Conservation (phyloP, 2,888 invertebrate genomes). For the Pyralis farinalis region DNA sequence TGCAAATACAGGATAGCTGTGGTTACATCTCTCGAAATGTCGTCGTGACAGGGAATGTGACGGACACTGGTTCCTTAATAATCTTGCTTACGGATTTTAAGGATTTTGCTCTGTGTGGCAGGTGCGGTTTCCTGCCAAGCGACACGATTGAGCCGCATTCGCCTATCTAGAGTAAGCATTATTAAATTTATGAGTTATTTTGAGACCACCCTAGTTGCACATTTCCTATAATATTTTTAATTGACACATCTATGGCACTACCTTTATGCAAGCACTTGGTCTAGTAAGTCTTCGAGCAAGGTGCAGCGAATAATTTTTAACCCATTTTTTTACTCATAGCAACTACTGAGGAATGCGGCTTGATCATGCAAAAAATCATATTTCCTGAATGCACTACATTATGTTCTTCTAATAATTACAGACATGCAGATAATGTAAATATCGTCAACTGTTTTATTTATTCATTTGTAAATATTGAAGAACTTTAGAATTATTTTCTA, state of each 20-base stretch:
- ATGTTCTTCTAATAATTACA: slow-evolving; percentile 4
- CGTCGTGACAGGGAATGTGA: neutral
- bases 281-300: slow-evolving; percentile 7
- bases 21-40: no score
- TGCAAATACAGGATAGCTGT: no score
- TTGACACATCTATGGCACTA: slow-evolving; percentile 13
- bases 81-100: slow-evolving; percentile 21
- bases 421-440: neutral
- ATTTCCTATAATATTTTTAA: slow-evolving; percentile 24
- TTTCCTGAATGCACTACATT: slow-evolving; percentile 4
- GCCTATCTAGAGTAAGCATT: slow-evolving; percentile 77
- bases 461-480: no score
- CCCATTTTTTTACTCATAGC: neutral
- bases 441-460: no score
- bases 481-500: no score
- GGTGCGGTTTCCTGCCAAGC: slow-evolving; percentile 77
- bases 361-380: slow-evolving; percentile 23
- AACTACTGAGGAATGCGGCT: slow-evolving; percentile 27
- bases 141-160: slow-evolving; percentile 76
- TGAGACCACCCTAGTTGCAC: slow-evolving; percentile 33
- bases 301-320: slow-evolving; percentile 1
- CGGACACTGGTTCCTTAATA: neutral
- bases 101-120: slow-evolving; percentile 62
- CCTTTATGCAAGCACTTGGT: slow-evolving; percentile 11
- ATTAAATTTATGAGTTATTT: slow-evolving; percentile 29